Evolutionary conservation across 1,140 invertebrate species (phyloP), one percentile per base, ranked within the genome.

Genomic region (Laupala kohalensis): DNA sequence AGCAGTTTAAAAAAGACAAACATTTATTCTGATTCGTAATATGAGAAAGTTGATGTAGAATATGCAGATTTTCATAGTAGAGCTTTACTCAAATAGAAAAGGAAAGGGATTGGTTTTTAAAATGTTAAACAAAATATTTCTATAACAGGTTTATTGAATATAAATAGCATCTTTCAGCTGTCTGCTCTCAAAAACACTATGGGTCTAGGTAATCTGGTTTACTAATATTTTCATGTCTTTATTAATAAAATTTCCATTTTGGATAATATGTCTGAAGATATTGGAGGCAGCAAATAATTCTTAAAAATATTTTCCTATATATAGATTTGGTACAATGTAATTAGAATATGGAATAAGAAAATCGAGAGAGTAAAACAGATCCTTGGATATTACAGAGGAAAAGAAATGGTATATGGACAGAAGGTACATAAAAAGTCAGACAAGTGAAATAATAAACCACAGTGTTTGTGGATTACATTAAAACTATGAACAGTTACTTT

Each of bases 101-200:
- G 37, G 37, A 53, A 53, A 53, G 37, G 37, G 19, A 53, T 53
- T 53, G 37, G 37, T 53, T 53, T 9, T 53, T 53, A 53, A 53
- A 53, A 53, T 53, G 37, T 9, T 19, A 53, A 53, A 53, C 37
- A 53, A 53, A 13, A 19, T 30, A 66, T 29, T 29, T 71, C 64
- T 24, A 66, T 71, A 71, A 71, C 64, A 65, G 26, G 25, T 62
- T 72, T 72, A 72, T 72, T 72, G 67, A 68, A 72, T 72, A 72
- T 72, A 72, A 72, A 72, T 72, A 72, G 71, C 71, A 72, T 72
- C 66, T 72, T 72, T 68, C 65, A 53, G 65, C 65, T 29, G 65
- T 72, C 65, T 72, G 71, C 71, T 72, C 67, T 72, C 71, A 67
- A 72, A 72, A 72, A 72, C 71, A 68, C 71, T 72, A 72, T 68